These are phyloP conservation scores for Drosophila colorata DNA, from an alignment of 2,888 invertebrate species.

Conservation along the genomic window DNA sequence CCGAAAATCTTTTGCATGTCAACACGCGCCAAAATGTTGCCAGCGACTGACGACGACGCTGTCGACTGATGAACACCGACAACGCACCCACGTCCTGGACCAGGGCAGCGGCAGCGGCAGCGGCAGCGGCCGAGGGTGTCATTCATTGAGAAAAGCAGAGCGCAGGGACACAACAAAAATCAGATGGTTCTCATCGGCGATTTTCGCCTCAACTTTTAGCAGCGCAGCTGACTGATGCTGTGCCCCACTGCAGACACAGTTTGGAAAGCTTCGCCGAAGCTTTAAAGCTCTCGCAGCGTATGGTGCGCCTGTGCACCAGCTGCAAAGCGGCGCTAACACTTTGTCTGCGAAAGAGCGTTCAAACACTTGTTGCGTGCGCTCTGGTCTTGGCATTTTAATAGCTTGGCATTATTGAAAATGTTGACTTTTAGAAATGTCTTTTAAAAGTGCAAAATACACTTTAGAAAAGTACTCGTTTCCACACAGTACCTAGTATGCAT, in stretches of 20 bases:
- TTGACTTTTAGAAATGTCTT: background rate
- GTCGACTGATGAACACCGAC: conserved; percentile 42
- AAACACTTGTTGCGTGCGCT: conserved; percentile 39
- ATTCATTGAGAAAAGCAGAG: conserved; percentile 66
- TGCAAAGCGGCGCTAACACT: conserved; percentile 38
- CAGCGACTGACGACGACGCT: conserved; percentile 81
- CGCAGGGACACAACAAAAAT: conserved; percentile 65
- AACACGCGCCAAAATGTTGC: conserved; percentile 85
- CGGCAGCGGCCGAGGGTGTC: conserved; percentile 2
- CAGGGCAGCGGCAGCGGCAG: conserved; percentile 1
- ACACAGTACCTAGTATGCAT: background rate
- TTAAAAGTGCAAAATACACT: background rate
- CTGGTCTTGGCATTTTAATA: background rate
- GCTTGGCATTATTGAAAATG: too few relatives aligned
- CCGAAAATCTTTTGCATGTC: conserved; percentile 82
- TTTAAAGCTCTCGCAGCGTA: conserved; percentile 17
- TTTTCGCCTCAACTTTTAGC: conserved; percentile 59
- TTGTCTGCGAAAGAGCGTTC: background rate
- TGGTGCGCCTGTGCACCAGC: conserved; percentile 42
- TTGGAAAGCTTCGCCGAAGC: conserved; percentile 24
- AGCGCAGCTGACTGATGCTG: conserved; percentile 71
- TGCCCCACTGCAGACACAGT: conserved; percentile 12
- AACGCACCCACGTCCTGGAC: conserved; percentile 1
- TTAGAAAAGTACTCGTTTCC: background rate
- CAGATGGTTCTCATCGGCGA: conserved; percentile 66